These are phyloP conservation scores for Saccopteryx bilineata DNA, from an alignment of 2,113 vertebrate genomes.

Conservation along the genomic window DNA sequence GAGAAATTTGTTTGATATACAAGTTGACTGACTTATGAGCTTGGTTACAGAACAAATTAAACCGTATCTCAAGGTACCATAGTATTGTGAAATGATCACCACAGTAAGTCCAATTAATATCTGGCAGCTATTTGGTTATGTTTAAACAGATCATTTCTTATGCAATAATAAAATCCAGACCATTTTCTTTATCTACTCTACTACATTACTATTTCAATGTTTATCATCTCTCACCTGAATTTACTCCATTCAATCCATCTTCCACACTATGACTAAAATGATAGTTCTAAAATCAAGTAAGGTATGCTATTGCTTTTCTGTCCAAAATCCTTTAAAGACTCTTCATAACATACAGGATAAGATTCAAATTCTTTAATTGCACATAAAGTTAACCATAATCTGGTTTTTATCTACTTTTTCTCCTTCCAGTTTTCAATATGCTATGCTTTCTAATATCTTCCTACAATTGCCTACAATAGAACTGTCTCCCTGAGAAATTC, in stretches of 20 bases:
- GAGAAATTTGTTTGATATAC: too few relatives aligned
- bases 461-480: not conserved
- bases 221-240: not conserved
- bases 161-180: not conserved
- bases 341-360: not conserved
- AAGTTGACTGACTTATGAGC: too few relatives aligned
- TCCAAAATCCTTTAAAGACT: not conserved
- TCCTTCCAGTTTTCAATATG: not conserved
- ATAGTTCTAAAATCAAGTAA: slow-evolving; percentile 28
- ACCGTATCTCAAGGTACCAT: too few relatives aligned
- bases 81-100: not conserved
- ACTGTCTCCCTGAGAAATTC: not conserved
- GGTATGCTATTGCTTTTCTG: not conserved
- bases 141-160: not conserved
- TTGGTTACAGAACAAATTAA: too few relatives aligned
- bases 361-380: not conserved
- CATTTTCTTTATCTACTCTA: not conserved
- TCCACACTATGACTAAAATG: not conserved
- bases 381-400: not conserved
- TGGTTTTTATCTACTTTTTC: not conserved
- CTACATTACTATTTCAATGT: not conserved
- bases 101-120: not conserved
- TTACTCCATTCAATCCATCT: not conserved
- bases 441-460: not conserved
- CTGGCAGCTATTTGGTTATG: not conserved